phyloP scores from a whole-genome alignment of 2,888 invertebrate genomes.

The Ormia ochracea region DNA sequence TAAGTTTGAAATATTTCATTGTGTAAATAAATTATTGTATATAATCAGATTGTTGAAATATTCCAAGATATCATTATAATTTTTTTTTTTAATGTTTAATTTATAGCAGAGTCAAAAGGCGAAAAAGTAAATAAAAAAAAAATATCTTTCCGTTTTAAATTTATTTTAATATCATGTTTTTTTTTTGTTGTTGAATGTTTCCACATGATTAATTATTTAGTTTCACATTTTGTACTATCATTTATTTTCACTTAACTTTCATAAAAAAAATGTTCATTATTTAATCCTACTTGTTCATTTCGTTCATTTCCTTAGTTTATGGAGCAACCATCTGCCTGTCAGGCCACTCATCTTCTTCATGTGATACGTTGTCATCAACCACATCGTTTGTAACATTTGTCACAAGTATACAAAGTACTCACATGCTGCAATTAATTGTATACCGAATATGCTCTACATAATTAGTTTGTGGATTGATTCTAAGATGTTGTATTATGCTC shows the following conservation, averaged over 20 bases:
- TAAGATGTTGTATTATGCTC: constrained; percentile 18
- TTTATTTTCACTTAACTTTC: constrained; percentile 33
- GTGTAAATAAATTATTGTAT: no score
- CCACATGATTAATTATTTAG: constrained; percentile 35
- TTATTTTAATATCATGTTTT: constrained; percentile 16
- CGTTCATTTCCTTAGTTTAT: not conserved
- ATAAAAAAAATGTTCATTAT: not conserved
- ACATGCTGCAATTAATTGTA: constrained; percentile 45
- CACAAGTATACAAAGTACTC: constrained; percentile 28
- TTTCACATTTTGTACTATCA: constrained; percentile 1
- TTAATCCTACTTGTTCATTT: not conserved
- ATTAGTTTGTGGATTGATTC: constrained; percentile 58
- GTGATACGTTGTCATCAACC: constrained; percentile 44
- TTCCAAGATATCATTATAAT: no score
- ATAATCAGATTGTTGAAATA: no score
- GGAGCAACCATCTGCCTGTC: constrained; percentile 45
- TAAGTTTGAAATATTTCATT: no score
- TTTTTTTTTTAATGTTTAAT: no score
- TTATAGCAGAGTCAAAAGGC: no score
- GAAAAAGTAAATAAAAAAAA: no score
- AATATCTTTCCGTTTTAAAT: constrained; percentile 7
- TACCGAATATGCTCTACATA: constrained; percentile 55
- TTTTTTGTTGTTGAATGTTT: not conserved
- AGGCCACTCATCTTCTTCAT: constrained; percentile 30
- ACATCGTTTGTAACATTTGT: constrained; percentile 59